phyloP scores from a whole-genome alignment of 1,140 invertebrate genomes.

The Holotrichia oblita region DNA sequence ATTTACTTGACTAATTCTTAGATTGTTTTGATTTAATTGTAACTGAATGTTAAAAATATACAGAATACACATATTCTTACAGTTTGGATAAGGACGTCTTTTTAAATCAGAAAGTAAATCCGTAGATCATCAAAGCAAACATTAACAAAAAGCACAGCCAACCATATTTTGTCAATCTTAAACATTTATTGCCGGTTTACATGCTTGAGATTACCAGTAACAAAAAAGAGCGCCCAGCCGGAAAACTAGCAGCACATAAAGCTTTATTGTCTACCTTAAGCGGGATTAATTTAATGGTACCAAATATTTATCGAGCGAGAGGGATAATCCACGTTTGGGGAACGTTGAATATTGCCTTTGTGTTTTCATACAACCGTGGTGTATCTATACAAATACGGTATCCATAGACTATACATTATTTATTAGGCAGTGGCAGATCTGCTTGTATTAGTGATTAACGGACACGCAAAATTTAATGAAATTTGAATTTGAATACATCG shows the following conservation, averaged over 20 bases:
- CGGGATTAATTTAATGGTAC: constrained; percentile 44
- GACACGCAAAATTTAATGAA: not conserved
- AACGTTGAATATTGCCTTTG: constrained; percentile 27
- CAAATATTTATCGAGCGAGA: constrained; percentile 42
- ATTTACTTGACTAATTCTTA: too few relatives aligned
- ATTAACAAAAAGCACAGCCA: not conserved
- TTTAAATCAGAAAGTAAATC: not conserved
- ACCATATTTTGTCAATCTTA: not conserved
- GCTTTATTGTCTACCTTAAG: constrained; percentile 38
- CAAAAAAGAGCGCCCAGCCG: not conserved
- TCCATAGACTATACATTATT: constrained; percentile 15
- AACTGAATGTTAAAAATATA: too few relatives aligned
- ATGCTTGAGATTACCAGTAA: not conserved
- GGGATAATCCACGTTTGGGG: constrained; percentile 21
- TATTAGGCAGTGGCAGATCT: constrained; percentile 14
- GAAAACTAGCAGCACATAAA: not conserved
- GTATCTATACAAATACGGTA: constrained; percentile 26
- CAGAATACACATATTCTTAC: too few relatives aligned
- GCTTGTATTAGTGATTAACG: not conserved
- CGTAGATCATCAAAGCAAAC: not conserved
- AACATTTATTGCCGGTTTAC: constrained; percentile 6
- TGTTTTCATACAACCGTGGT: not conserved
- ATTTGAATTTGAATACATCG: not conserved
- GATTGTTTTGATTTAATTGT: too few relatives aligned
- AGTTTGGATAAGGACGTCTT: too few relatives aligned